These are phyloP conservation scores for Balaenoptera acutorostrata DNA, from an alignment of 2,113 vertebrate species.

Conservation along the genomic window DNA sequence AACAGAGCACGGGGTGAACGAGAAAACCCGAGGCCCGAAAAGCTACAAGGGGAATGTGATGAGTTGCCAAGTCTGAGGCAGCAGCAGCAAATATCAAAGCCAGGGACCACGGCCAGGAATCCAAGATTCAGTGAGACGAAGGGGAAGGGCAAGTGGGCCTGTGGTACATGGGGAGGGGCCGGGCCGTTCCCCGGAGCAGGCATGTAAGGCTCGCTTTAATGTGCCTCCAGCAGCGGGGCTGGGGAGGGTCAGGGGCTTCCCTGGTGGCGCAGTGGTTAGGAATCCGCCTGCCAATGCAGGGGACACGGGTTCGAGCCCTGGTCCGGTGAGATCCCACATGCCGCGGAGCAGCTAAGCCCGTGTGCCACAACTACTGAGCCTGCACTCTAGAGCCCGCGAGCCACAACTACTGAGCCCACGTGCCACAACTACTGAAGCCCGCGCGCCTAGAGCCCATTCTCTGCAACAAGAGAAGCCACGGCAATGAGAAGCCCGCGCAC, in stretches of 20 bases:
- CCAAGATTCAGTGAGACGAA: slow-evolving; percentile 11
- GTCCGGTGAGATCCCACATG: no score
- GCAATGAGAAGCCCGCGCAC: no score
- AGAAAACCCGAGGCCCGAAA: background rate
- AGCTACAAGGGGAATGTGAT: slow-evolving; percentile 11
- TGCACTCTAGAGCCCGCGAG: no score
- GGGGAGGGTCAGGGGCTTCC: background rate
- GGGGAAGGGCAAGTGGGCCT: slow-evolving; percentile 31
- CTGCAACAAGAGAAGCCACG: no score
- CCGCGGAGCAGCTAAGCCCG: no score
- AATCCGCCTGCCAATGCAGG: no score
- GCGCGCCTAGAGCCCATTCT: fast-evolving
- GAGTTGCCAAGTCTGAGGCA: slow-evolving; percentile 41
- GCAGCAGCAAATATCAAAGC: slow-evolving; percentile 57
- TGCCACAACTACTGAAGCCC: no score
- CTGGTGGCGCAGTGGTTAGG: no score
- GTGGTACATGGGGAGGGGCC: background rate
- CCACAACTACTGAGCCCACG: no score
- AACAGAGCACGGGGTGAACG: background rate
- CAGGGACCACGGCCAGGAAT: slow-evolving; percentile 63
- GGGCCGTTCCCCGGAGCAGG: background rate
- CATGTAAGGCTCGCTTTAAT: slow-evolving; percentile 54
- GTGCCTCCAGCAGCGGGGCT: slow-evolving; percentile 20
- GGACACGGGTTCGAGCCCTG: no score
- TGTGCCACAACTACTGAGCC: no score